Base-by-base conservation (phyloP, 1,140 invertebrate genomes). In the Rhagoletis pomonella region DNA sequence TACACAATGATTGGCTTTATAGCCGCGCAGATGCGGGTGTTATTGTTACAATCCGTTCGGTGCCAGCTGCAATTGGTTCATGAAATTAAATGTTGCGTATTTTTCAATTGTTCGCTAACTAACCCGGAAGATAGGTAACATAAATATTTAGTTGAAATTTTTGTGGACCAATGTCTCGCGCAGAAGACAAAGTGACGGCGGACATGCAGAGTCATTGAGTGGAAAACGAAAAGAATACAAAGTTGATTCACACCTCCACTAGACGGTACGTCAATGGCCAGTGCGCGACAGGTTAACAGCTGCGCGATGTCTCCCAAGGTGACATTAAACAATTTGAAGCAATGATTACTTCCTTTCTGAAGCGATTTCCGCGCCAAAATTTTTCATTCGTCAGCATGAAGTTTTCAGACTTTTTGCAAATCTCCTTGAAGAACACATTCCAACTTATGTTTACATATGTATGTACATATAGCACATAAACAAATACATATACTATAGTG, bases 71-170 rank as follows among this genome's bases (percentile, higher is more conserved):
- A 73, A 73, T 73, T n/a, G 44, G 14, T 2, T 1, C 42, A 17
- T n/a, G 67, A 73, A 73, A 73, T 73, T 47, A 73, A n/a, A 73
- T 73, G 42, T 73, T 73, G 67, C 67, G 67, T 42, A 73, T 47
- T 73, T 73, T 47, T 12, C 67, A 47, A 17, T 73, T 73, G 67
- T 73, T 17, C 42, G 10, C 39, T 7, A 73, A 47, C 17, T 73
- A 12, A 47, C 42, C 42, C 39, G 67, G 17, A 73, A 73, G 42
- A 73, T 47, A 39, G 44, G 67, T 5, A 69, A 42, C 29, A 39
- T 44, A 73, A 73, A 73, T n/a, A 55, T 10, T 55, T 55, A 73
- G 67, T 73, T 47, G 12, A 73, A 73, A 55, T 17, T 47, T 73
- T 73, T 39, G 42, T 12, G 14, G 42, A 19, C 42, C 39, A 14